Base-by-base conservation (phyloP, 2,797 vertebrate genomes). In the Spinus pinus region DNA sequence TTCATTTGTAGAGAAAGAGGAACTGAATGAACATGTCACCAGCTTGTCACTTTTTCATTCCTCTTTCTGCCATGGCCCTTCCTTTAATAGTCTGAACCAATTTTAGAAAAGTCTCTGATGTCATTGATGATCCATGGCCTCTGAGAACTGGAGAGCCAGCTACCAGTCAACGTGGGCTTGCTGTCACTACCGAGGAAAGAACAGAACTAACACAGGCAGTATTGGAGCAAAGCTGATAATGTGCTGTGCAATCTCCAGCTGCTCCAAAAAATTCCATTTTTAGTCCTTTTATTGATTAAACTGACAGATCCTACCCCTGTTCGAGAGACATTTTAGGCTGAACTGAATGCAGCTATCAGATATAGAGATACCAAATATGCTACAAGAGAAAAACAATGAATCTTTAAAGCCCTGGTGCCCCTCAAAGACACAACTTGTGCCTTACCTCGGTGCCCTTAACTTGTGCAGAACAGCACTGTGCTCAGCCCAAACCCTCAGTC, bases 11-110 rank as follows among this genome's bases (percentile, higher is more conserved):
- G 51, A 77, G 51, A 69, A 86, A 94, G 86, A 86, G 51, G 44
- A 92, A 56, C 60, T 97, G 94, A 95, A 95, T 86, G 92, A 95
- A 88, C 18, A 7, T 44, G 49, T 88, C 86, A 95, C 33, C 67
- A 50, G 25, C 37, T 66, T 86, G 70, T 93, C 90, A 86, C 44
- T 88, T 90, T 58, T 85, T 88, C 66, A 73, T 94, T 92, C 74
- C 77, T 87, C 57, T 75, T 72, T 62, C 73, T 93, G 62, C 71
- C 39, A 69, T 7, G 7, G 47, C 66, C 71, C 70, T 92, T 93
- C 86, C 80, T 92, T 90, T 88, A 93, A 95, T 95, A 95, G 83
- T 77, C 77, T 77, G 83, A 62, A 82, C 73, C 90, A 88, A 82
- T 92, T 95, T 96, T 93, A 90, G 90, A 79, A 72, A 57, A 84